Base-by-base conservation (phyloP, 2,113 vertebrate species). In the Chloroceryle aenea region DNA sequence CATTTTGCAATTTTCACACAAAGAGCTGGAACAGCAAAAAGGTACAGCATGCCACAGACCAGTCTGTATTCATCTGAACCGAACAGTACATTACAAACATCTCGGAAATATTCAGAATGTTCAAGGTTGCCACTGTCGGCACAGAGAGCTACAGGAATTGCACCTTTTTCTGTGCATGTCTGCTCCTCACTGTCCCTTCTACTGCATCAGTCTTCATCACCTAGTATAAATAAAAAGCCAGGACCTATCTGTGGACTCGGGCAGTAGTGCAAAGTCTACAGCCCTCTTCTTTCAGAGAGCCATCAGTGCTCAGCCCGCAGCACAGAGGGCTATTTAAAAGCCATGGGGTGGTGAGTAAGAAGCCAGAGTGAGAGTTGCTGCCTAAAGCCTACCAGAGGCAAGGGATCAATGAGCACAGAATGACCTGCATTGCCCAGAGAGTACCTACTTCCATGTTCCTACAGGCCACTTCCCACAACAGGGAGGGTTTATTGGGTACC, bases 1-100 rank as follows among this genome's bases (percentile, higher is more conserved):
- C 45, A 64, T 92, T 97, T 93, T 94, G 59, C 59, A 74, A 81
- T 95, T 95, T 78, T 75, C 90, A 80, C 19, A 29, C 10, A 53
- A 69, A 90, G 36, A 79, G 27, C 36, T 32, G 53, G 38, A 93
- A 71, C 43, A 81, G 47, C 32, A 83, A 78, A 89, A 69, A 76
- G 83, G 43, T 59, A 85, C 36, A 85, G 77, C 53, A 29, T 2
- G 77, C 26, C 72, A 77, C 42, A 56, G 68, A 75, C 4, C 32
- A 74, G 32, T 32, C 15, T 69, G 59, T 15, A 74, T n/a, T 80
- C 50, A 27, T 27, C 55, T 23, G 48, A 87, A 52, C 20, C 36
- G 47, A 92, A 79, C 27, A 58, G 19, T 14, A 66, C 0, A 2
- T 30, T 42, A 75, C 27, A 45, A 88, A 42, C 14, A 66, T 0